Percentiles rank a stretch among this genome's conserved stretches.
Conservation (phyloP, 2,113 vertebrate species). For the Otis tarda region DNA sequence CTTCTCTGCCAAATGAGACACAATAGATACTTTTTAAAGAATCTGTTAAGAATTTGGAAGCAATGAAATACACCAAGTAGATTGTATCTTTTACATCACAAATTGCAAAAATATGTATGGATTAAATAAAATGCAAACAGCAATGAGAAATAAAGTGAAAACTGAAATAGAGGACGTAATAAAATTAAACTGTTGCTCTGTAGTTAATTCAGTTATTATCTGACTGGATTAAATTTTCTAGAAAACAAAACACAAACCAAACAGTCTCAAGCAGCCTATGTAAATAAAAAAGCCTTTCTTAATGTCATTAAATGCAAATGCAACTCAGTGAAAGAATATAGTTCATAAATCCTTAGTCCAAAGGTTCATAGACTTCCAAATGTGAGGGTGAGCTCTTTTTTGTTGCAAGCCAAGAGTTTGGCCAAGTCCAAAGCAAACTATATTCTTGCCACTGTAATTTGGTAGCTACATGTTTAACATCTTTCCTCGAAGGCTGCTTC, state of each 20-base stretch:
- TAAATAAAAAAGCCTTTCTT: not conserved
- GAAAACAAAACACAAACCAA: not conserved
- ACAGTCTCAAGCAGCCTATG: not conserved
- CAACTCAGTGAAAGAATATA: not conserved
- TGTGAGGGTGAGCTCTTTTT: not conserved
- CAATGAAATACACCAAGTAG: not conserved
- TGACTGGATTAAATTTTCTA: not conserved
- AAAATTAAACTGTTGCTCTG: not conserved
- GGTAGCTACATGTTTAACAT: not conserved
- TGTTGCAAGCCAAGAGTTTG: not conserved
- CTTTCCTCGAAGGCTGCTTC: not conserved
- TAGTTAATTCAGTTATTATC: not conserved
- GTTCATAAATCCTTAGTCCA: not conserved
- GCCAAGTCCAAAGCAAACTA: not conserved
- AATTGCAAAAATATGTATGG: not conserved
- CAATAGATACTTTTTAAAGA: not conserved
- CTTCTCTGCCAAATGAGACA: constrained; percentile 1
- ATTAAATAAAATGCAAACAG: not conserved
- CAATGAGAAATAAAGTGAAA: not conserved
- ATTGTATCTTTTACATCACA: not conserved
- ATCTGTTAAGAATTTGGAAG: not conserved
- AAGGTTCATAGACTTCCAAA: not conserved
- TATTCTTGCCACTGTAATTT: not conserved
- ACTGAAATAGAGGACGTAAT: not conserved
- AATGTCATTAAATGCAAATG: not conserved